Conservation (phyloP, 2,888 invertebrate species). For the Keiferia lycopersicella region DNA sequence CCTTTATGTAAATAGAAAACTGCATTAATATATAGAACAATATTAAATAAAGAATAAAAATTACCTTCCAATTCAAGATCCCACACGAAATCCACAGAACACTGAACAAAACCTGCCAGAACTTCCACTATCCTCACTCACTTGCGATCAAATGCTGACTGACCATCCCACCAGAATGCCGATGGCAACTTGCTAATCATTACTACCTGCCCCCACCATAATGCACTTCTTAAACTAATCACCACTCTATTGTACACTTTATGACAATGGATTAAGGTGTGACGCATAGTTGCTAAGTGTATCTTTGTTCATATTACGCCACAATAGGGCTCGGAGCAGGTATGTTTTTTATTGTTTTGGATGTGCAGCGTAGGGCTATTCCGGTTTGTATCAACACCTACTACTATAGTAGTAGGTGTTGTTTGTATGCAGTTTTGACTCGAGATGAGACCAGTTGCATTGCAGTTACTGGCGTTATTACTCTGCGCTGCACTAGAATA, state of each 20-base stretch:
- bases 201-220: constrained; percentile 17
- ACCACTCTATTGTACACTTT: constrained; percentile 2
- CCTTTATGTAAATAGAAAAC: too few species aligned
- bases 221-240: background rate
- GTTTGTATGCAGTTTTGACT: too few species aligned
- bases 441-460: too few species aligned
- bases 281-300: background rate
- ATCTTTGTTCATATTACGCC: constrained; percentile 17
- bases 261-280: background rate
- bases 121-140: constrained; percentile 10
- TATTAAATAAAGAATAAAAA: background rate
- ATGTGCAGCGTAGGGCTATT: constrained; percentile 1
- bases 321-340: constrained; percentile 25
- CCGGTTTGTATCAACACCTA: constrained; percentile 8
- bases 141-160: constrained; percentile 41
- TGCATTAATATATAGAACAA: background rate
- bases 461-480: background rate
- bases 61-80: constrained; percentile 17
- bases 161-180: constrained; percentile 24
- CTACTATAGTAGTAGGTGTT: too few species aligned
- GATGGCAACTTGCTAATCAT: constrained; percentile 27
- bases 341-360: constrained; percentile 11
- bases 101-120: constrained; percentile 1
- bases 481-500: background rate
- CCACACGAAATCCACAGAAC: constrained; percentile 29